Evolutionary conservation across 2,888 invertebrate species (phyloP).

Genomic region (Timema cristinae): DNA sequence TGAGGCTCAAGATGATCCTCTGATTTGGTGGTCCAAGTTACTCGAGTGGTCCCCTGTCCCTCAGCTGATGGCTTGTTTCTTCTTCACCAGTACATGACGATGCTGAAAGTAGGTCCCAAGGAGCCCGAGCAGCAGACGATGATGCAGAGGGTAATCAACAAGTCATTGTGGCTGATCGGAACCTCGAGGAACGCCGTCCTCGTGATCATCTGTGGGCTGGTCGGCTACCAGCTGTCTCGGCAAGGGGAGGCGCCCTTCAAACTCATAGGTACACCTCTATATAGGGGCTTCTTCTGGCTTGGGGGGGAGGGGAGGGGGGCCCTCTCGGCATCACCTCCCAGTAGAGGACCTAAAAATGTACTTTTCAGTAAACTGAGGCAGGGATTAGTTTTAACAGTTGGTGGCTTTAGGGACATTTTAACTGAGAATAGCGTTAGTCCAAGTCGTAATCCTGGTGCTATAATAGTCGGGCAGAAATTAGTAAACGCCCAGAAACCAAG

Average conservation of each 20-base stretch:
- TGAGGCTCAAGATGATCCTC: too few species aligned
- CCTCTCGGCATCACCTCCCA: not conserved
- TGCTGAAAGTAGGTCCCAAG: constrained; percentile 57
- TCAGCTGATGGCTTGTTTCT: constrained; percentile 19
- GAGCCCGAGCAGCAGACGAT: constrained; percentile 52
- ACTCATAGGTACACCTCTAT: constrained; percentile 23
- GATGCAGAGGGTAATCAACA: constrained; percentile 58
- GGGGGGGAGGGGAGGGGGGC: not conserved
- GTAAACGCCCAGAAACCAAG: too few species aligned
- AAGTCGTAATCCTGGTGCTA: too few species aligned
- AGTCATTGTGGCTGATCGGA: constrained; percentile 69
- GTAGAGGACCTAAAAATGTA: not conserved
- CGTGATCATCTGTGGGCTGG: constrained; percentile 67
- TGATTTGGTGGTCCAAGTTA: too few species aligned
- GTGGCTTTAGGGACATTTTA: too few species aligned
- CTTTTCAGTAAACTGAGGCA: not conserved
- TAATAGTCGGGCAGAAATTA: too few species aligned
- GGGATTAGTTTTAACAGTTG: too few species aligned
- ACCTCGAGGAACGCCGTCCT: constrained; percentile 81
- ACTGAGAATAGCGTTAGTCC: too few species aligned
- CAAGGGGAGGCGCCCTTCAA: constrained; percentile 21
- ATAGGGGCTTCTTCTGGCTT: not conserved
- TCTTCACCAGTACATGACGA: constrained; percentile 57
- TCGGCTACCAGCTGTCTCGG: constrained; percentile 55
- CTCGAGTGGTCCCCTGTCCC: too few species aligned